phyloP scores from a whole-genome alignment of 2,113 vertebrate species.

The Smithornis capensis region DNA sequence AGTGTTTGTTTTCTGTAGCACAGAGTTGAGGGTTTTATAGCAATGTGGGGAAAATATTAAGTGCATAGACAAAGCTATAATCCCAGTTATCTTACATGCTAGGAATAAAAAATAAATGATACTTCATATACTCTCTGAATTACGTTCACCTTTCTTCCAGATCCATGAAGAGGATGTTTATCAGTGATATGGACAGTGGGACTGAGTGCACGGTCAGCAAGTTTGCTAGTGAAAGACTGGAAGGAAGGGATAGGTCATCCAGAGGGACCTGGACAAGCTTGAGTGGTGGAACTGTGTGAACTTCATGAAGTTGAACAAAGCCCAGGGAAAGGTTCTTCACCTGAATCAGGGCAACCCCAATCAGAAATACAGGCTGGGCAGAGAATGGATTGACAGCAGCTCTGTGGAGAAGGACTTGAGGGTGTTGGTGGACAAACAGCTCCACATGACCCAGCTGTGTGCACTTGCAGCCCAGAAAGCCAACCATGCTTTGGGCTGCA shows the following conservation, averaged over 20 bases:
- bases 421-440: neutral
- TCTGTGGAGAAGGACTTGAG: too few relatives aligned
- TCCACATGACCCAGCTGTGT: too few relatives aligned
- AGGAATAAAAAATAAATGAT: neutral
- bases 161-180: neutral
- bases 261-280: neutral
- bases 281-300: neutral
- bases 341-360: too few relatives aligned
- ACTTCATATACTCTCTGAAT: neutral
- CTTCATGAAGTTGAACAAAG: neutral
- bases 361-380: neutral
- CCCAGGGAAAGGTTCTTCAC: neutral
- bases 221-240: neutral
- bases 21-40: neutral
- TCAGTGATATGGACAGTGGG: neutral
- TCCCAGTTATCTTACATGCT: neutral
- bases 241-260: too few relatives aligned
- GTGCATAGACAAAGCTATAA: neutral
- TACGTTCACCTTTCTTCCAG: neutral
- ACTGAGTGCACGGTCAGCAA: neutral
- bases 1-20: neutral
- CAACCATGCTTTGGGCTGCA: neutral
- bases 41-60: neutral
- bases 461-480: neutral
- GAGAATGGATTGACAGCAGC: neutral